phyloP scores from a whole-genome alignment of 1,140 invertebrate species.

The Sinonovacula constricta region DNA sequence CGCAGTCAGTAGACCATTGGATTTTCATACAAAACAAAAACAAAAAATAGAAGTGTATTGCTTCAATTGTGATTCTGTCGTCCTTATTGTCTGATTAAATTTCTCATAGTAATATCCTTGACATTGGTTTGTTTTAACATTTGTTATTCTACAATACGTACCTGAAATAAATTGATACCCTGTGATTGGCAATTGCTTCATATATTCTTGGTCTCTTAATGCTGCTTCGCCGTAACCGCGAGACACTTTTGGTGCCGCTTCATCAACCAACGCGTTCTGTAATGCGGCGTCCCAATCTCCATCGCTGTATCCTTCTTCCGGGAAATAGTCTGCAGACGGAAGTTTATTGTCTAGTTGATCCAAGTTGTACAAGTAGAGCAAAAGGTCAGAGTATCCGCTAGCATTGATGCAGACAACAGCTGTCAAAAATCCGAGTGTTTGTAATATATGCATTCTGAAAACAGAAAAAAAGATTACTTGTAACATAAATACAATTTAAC shows the following conservation, averaged over 20 bases:
- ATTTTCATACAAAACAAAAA: too few species aligned
- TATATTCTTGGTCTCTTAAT: constrained; percentile 49
- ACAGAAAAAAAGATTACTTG: constrained; percentile 1
- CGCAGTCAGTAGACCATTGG: too few species aligned
- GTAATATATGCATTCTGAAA: not conserved
- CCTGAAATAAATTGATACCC: constrained; percentile 54
- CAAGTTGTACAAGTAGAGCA: constrained; percentile 43
- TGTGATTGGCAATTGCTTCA: constrained; percentile 48
- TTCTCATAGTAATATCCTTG: too few species aligned
- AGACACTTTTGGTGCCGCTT: constrained; percentile 27
- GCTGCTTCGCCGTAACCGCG: constrained; percentile 49
- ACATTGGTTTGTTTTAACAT: too few species aligned
- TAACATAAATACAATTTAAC: not conserved
- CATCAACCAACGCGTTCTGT: constrained; percentile 28
- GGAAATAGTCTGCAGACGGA: not conserved
- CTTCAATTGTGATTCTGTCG: too few species aligned
- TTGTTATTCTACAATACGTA: not conserved
- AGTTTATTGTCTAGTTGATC: constrained; percentile 15
- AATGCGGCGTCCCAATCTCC: constrained; percentile 29
- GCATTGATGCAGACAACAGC: constrained; percentile 6
- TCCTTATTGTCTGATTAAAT: too few species aligned
- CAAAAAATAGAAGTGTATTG: too few species aligned
- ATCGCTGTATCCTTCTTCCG: not conserved
- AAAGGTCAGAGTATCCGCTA: constrained; percentile 8
- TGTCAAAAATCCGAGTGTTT: constrained; percentile 2